These are phyloP conservation scores for Tolypeutes matacus DNA, from an alignment of 2,797 vertebrate species.

Conservation along the genomic window DNA sequence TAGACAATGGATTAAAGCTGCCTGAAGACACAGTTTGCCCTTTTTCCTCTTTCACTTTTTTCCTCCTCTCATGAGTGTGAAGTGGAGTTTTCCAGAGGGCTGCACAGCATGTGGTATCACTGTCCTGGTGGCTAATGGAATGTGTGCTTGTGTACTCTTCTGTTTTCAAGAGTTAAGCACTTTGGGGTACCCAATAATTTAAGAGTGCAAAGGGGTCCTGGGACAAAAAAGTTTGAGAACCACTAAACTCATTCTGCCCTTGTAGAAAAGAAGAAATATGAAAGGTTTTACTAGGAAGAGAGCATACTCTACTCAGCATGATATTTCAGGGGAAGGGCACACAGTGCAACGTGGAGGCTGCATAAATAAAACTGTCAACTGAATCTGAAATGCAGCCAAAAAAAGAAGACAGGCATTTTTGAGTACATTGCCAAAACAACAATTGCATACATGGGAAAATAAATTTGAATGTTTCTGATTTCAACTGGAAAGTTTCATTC, in stretches of 20 bases:
- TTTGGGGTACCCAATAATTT: conserved; percentile 24
- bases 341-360: background rate
- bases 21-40: no score
- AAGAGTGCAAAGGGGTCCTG: background rate
- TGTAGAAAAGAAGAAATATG: background rate
- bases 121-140: background rate
- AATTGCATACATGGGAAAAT: conserved; percentile 70
- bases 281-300: background rate
- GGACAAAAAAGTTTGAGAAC: no score
- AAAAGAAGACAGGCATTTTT: conserved; percentile 63
- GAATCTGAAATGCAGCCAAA: conserved; percentile 68
- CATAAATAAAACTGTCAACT: conserved; percentile 37
- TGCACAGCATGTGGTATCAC: background rate
- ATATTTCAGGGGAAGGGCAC: conserved; percentile 18
- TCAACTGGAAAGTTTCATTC: conserved; percentile 75
- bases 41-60: background rate
- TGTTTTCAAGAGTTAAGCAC: conserved; percentile 49
- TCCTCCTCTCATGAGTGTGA: background rate
- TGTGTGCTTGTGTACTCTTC: background rate
- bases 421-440: conserved; percentile 71
- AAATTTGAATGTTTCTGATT: conserved; percentile 76
- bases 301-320: background rate
- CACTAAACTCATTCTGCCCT: background rate
- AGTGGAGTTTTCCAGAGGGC: background rate
- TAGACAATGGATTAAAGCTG: no score